Base-by-base conservation (phyloP, 2,113 vertebrate genomes). In the Ceyx melanurus region DNA sequence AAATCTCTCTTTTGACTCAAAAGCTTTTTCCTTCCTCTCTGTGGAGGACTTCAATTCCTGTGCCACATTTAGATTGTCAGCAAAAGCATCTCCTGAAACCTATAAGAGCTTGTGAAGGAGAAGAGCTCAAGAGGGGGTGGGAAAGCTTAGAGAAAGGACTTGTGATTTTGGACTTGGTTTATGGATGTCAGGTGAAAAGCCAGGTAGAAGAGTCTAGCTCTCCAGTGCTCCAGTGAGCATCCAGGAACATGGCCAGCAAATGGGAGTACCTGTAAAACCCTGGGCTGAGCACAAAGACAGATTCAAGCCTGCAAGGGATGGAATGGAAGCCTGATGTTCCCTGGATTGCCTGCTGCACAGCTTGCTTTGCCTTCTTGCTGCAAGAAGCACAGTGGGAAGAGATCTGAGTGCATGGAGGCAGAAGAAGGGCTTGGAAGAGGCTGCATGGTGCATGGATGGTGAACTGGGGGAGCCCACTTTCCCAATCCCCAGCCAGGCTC, bases 361-460 rank as follows among this genome's bases (percentile, higher is more conserved):
- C 28, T 40, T 54, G 42, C 8, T 43, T 33, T 71, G 33, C 58
- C 42, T n/a, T 62, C 57, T 48, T 5, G 1, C 23, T 42, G 66
- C 35, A 5, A n/a, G 45, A 57, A 33, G 54, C 1, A 1, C 70
- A 26, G 23, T 10, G 11, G 9, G 29, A 6, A 61, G 40, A 78
- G 19, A 29, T 7, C 2, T 37, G 0, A 9, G 20, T 13, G 20
- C 4, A 3, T 1, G 11, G 9, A 50, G 53, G 51, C 13, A 42
- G 73, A 25, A 64, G 35, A 20, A 48, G n/a, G 43, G 54, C 31
- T 71, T 5, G 16, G 35, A 51, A 73, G 20, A 29, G 35, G 50
- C 50, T 26, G 22, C 0, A 0, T 19, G 46, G 9, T 2, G 1
- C 28, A 6, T 0, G 5, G 31, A 25, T 0, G 1, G n/a, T 23